Conservation (phyloP, 2,888 invertebrate genomes). For the Leptarthrus brevirostris region DNA sequence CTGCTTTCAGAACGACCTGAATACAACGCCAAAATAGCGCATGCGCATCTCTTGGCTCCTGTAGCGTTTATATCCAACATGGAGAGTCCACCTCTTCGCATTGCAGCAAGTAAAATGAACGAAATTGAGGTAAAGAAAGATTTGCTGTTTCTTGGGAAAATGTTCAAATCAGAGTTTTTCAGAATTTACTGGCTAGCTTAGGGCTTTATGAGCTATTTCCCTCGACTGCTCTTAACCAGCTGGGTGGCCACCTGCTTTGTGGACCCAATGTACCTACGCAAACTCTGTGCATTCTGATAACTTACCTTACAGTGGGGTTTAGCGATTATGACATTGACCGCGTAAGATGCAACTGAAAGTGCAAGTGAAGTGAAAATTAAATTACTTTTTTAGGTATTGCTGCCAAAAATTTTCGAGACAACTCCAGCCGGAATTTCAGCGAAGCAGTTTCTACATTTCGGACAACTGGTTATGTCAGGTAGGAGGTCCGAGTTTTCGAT, state of each 20-base stretch:
- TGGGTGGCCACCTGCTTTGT: not conserved
- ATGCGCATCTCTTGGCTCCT: constrained; percentile 62
- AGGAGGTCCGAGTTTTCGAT: constrained; percentile 48
- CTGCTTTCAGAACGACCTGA: constrained; percentile 59
- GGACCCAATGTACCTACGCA: not conserved
- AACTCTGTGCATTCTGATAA: not conserved
- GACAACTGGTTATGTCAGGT: constrained; percentile 59
- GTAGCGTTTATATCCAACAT: constrained; percentile 55
- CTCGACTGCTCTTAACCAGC: not conserved
- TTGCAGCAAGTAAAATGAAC: not conserved
- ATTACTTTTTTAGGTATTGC: not conserved
- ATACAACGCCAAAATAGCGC: constrained; percentile 61
- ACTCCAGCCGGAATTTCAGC: constrained; percentile 61
- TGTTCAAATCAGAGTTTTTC: not conserved
- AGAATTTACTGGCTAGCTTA: not conserved
- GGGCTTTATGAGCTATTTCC: constrained; percentile 11
- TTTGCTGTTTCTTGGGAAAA: too few relatives aligned
- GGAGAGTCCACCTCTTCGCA: not conserved
- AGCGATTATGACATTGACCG: constrained; percentile 4
- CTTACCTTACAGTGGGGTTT: constrained; percentile 3
- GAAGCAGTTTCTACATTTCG: constrained; percentile 61
- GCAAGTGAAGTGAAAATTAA: too few relatives aligned
- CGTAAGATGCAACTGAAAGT: constrained; percentile 7
- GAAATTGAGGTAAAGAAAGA: too few relatives aligned
- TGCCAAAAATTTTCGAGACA: constrained; percentile 58